Evolutionary conservation across 2,797 vertebrate genomes (phyloP), one percentile per base, ranked within the genome.

Genomic region (Pseudocheirus occidentalis): DNA sequence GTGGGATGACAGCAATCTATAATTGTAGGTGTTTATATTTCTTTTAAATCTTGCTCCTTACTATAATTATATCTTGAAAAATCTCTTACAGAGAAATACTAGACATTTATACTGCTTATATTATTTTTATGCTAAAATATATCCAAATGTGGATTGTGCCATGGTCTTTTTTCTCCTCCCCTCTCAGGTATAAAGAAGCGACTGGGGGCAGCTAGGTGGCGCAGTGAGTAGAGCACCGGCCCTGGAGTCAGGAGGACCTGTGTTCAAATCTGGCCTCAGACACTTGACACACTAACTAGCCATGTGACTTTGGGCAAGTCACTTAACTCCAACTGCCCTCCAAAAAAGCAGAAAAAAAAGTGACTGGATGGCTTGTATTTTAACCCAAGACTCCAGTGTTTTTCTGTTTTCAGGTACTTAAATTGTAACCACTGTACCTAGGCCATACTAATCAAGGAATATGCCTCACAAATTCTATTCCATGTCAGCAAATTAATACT

Each of bases 51-150:
- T 87, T 87, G 40, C 73, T 87, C 73, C 40, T 94, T 27, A 89
- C 59, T 55, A 57, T 90, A 27, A 55, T 95, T 29, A 27, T 91
- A 96, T 94, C 21, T 46, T 81, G 40, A 24, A 46, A 46, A 95
- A 31, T 94, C 56, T 93, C 12, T 96, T 92, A n/a, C 0, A 90
- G 28, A 24, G 24, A 94, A 92, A 92, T 91, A 81, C 18, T 40
- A 62, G 53, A 93, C 91, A 40, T 31, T 24, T 28, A 55, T 93
- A 16, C 28, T 92, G 0, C n/a, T 90, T 56, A n/a, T 56, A 95
- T 94, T 90, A 62, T 91, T 52, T 95, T 96, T 87, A 91, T 55
- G 34, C 4, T 50, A 95, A 95, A 94, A 92, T 7, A 90, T 55
- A 58, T 4, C 59, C 31, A 94, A 9, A 40, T 92, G 2, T 52